phyloP scores from a whole-genome alignment of 2,113 vertebrate genomes.

The Mobula birostris region DNA sequence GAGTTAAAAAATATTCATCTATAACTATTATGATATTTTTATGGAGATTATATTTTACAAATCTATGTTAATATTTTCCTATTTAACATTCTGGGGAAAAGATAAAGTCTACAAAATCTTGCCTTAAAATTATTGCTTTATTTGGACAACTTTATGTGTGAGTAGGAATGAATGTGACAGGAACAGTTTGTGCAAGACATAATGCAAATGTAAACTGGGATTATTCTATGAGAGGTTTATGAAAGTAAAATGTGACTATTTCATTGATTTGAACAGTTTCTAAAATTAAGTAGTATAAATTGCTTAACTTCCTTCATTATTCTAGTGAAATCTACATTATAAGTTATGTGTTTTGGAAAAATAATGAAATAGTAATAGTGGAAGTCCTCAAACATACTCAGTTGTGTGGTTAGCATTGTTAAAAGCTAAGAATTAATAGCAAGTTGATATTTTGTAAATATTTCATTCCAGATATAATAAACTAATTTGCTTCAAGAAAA shows the following conservation, averaged over 20 bases:
- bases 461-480: background rate
- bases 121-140: background rate
- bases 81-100: background rate
- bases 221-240: background rate
- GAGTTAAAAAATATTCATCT: background rate
- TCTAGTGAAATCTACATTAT: background rate
- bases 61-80: background rate
- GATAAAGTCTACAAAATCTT: background rate
- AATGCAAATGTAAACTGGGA: background rate
- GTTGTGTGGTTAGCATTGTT: background rate
- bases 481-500: background rate
- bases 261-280: slow-evolving; percentile 12
- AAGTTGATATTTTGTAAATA: too few relatives aligned
- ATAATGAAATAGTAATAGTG: background rate
- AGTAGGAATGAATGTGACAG: slow-evolving; percentile 9
- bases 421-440: background rate
- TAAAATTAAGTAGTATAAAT: background rate
- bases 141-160: background rate
- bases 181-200: background rate
- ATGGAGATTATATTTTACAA: background rate
- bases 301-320: background rate
- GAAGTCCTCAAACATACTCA: background rate
- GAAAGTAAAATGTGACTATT: background rate
- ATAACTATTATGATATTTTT: background rate
- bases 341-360: background rate